A percentile compares a stretch with the other conserved stretches of the same genome.
Conservation (phyloP, 2,797 vertebrate species). For the Calcarius lapponicus region DNA sequence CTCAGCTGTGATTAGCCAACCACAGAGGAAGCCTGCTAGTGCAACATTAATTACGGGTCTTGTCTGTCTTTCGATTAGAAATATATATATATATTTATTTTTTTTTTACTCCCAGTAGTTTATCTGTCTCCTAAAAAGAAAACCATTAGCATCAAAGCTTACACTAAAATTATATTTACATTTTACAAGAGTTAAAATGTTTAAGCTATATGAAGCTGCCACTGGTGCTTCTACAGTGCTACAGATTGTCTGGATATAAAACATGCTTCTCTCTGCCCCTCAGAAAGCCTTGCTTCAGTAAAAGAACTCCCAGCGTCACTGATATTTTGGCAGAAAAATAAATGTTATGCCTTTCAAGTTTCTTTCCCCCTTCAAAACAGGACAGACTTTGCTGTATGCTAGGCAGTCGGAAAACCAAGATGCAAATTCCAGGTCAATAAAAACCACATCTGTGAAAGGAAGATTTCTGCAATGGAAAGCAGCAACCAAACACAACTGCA, state of each 20-base stretch:
- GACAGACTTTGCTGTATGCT: background rate
- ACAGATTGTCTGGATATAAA: background rate
- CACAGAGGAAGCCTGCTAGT: constrained; percentile 41
- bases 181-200: constrained; percentile 28
- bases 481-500: background rate
- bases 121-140: constrained; percentile 25
- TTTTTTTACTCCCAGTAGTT: background rate
- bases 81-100: background rate
- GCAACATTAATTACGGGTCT: constrained; percentile 56
- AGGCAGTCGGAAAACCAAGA: background rate
- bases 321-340: background rate
- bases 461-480: background rate
- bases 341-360: background rate
- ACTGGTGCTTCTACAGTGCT: background rate
- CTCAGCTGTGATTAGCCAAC: constrained; percentile 66
- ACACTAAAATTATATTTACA: constrained; percentile 27
- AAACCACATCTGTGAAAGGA: background rate
- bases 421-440: background rate
- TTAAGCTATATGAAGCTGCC: background rate
- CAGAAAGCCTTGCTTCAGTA: background rate
- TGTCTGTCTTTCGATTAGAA: constrained; percentile 60
- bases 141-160: constrained; percentile 8
- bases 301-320: background rate
- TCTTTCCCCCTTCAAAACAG: background rate
- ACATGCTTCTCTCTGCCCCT: background rate